Conservation (phyloP, 2,797 vertebrate species). For the Cetoscarus ocellatus region DNA sequence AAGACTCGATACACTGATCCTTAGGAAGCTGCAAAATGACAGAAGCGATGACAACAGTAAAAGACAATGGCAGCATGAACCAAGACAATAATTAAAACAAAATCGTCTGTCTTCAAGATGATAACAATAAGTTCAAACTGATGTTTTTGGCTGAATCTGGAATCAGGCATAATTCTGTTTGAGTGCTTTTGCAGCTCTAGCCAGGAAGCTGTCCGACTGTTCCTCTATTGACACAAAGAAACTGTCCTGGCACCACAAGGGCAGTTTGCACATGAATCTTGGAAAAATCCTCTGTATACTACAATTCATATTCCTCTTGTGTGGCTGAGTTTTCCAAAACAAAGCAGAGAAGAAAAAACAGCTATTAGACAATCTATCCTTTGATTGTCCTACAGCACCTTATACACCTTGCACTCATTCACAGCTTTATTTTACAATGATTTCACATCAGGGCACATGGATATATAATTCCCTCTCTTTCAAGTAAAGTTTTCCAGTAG, state of each 20-base stretch:
- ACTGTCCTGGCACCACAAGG: neutral
- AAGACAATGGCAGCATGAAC: neutral
- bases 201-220: neutral
- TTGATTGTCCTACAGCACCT: neutral
- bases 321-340: neutral
- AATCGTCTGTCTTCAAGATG: neutral
- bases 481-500: neutral
- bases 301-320: neutral
- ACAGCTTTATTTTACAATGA: no score
- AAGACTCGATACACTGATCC: slow-evolving; percentile 90
- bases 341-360: neutral
- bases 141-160: neutral
- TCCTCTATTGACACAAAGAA: neutral
- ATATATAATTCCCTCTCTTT: no score
- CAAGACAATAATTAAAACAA: neutral
- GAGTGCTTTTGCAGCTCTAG: neutral
- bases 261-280: neutral
- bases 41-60: neutral
- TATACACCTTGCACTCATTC: neutral
- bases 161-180: neutral
- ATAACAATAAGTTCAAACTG: no score
- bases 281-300: neutral
- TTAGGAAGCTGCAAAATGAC: slow-evolving; percentile 89
- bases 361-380: no score
- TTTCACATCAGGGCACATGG: no score